Evolutionary conservation across 2,888 invertebrate species (phyloP), one percentile per base, ranked within the genome.

Genomic region (Drosophila aldrichi): DNA sequence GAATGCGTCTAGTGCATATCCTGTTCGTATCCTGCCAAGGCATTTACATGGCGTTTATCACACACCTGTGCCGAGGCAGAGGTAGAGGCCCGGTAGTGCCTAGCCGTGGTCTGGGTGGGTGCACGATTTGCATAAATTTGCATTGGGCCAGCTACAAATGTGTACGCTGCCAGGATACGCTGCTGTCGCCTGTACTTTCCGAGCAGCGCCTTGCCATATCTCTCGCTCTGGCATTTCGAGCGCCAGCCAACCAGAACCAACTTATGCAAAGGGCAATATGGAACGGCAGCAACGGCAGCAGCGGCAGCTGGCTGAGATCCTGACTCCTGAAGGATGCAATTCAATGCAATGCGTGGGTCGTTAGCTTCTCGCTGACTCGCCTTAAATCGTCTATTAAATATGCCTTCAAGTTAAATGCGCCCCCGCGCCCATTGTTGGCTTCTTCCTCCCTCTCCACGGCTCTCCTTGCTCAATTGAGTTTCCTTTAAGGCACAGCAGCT

Each of bases 111-210:
- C 34, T 20, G 16, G 34, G 52, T 38, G 52, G 38, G 52, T 22
- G 54, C 43, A 32, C 43, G 66, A 82, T 82, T 82, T 79, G 79
- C 82, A 82, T 82, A 83, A 76, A 82, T 82, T 82, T 82, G 79
- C 69, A 82, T 82, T 44, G 25, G 16, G 18, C 36, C 16, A 44
- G 38, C 49, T 14, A 69, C 12, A 59, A 67, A 66, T 68, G 67
- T 44, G 36, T 51, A 41, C 34, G 34, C 43, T 20, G 9, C 29
- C 29, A 48, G 57, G 56, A 57, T 14, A 48, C 6, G 16, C n/a
- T 34, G 20, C 14, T 14, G 20, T 51, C 16, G n/a, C n/a, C 25
- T 52, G 52, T 36, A 38, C 40, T 40, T 32, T 12, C 49, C 18
- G 12, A 2, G 32, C 48, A 3, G 18, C 18, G 49, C 32, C 49